Evolutionary conservation across 2,888 invertebrate species (phyloP).

Genomic region (Dione juno): DNA sequence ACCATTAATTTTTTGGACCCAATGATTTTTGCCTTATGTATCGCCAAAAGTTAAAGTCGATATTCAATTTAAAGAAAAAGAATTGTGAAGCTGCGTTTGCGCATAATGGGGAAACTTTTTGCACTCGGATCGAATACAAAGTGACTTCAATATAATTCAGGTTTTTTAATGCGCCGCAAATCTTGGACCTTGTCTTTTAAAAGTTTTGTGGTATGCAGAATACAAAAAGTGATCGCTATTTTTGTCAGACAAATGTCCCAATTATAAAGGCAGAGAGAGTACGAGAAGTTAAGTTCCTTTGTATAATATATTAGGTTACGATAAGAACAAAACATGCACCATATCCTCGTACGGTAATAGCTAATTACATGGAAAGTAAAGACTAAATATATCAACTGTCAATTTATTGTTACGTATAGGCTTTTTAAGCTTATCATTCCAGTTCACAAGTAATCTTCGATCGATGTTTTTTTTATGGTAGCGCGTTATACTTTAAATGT

Average conservation of each 20-base stretch:
- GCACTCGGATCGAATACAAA: slow-evolving; percentile 73
- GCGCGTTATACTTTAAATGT: not conserved
- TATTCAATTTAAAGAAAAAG: slow-evolving; percentile 70
- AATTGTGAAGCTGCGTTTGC: slow-evolving; percentile 63
- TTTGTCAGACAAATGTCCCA: slow-evolving; percentile 43
- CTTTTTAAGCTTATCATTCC: slow-evolving; percentile 12
- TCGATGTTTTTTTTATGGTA: slow-evolving; percentile 4
- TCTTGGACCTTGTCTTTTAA: slow-evolving; percentile 43
- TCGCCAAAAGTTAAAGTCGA: slow-evolving; percentile 63
- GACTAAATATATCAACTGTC: slow-evolving; percentile 23
- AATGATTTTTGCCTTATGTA: slow-evolving; percentile 67
- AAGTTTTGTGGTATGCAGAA: slow-evolving; percentile 36
- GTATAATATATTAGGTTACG: slow-evolving; percentile 26
- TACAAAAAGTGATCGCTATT: slow-evolving; percentile 41
- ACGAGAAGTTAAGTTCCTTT: slow-evolving; percentile 21
- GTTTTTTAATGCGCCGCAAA: slow-evolving; percentile 59
- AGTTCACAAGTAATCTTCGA: slow-evolving; percentile 8
- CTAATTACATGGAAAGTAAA: slow-evolving; percentile 24
- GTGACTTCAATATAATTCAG: slow-evolving; percentile 68
- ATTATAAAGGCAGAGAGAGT: slow-evolving; percentile 37
- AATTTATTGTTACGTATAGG: slow-evolving; percentile 18
- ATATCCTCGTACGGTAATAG: slow-evolving; percentile 21
- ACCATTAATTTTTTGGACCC: slow-evolving; percentile 61
- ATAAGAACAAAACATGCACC: slow-evolving; percentile 23
- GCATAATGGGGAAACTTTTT: slow-evolving; percentile 79